A percentile compares a stretch with the other conserved stretches of the same genome.
Evolutionary conservation across 2,888 invertebrate species (phyloP).

Genomic region (Scaptomyza polygonia): DNA sequence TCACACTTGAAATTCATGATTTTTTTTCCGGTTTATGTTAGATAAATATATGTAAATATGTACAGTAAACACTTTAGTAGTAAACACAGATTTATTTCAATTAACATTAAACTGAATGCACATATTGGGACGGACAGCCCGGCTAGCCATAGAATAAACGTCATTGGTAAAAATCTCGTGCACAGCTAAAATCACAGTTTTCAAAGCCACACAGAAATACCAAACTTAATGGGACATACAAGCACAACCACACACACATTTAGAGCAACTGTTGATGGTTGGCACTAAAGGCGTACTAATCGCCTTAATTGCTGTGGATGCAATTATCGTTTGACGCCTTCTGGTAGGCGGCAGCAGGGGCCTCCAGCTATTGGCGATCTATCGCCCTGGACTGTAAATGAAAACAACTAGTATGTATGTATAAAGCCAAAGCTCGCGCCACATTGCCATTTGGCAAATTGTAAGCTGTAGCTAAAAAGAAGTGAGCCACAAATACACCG

Average conservation of each 20-base stretch:
- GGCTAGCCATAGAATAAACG: conserved; percentile 56
- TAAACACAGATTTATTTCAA: conserved; percentile 39
- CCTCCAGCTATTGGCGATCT: conserved; percentile 32
- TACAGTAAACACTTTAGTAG: neutral
- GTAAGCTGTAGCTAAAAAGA: conserved; percentile 59
- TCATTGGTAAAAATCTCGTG: conserved; percentile 55
- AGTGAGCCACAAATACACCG: conserved; percentile 35
- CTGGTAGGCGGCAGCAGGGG: conserved; percentile 18
- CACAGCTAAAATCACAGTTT: conserved; percentile 27
- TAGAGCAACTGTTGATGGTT: conserved; percentile 63
- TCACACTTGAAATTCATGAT: too few species aligned
- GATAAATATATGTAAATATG: too few species aligned
- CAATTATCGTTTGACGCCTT: conserved; percentile 74
- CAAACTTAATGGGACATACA: conserved; percentile 18
- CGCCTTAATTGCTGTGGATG: conserved; percentile 78
- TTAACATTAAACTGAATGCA: conserved; percentile 37
- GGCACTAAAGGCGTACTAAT: conserved; percentile 78
- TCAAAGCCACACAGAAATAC: conserved; percentile 26
- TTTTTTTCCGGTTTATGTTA: too few species aligned
- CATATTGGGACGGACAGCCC: conserved; percentile 3
- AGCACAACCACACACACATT: conserved; percentile 14
- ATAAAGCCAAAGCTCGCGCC: conserved; percentile 21
- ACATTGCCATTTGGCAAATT: conserved; percentile 68
- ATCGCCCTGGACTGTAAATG: conserved; percentile 38
- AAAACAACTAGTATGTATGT: conserved; percentile 37